Conservation (phyloP, 2,888 invertebrate species). For the Heteromyza rotundicornis region DNA sequence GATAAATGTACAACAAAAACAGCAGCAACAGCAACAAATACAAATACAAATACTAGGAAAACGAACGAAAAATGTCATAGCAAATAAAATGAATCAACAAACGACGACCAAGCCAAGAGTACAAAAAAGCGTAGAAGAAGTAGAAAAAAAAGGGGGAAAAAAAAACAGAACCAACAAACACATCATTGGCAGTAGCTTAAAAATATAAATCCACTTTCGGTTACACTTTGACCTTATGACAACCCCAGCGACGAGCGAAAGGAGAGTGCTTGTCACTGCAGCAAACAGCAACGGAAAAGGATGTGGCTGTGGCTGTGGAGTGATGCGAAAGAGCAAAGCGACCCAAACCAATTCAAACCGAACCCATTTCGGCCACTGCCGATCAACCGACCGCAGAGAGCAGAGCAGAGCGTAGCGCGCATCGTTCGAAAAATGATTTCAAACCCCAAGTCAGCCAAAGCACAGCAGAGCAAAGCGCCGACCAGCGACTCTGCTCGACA, state of each 20-base stretch:
- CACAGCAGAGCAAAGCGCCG: slow-evolving; percentile 14
- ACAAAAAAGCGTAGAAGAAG: neutral
- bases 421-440: neutral
- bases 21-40: neutral
- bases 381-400: neutral
- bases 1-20: neutral
- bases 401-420: neutral
- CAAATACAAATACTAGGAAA: neutral
- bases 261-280: neutral
- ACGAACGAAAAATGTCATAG: neutral
- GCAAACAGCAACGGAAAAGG: neutral
- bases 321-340: no score
- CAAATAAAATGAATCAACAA: neutral
- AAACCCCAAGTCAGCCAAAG: neutral
- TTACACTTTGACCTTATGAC: neutral
- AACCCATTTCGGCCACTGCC: neutral
- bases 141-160: neutral
- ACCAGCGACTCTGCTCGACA: no score
- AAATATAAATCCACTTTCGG: slow-evolving; percentile 1
- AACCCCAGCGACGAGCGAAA: neutral
- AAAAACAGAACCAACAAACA: neutral
- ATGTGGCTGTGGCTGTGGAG: no score
- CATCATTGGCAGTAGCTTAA: neutral
- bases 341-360: no score
- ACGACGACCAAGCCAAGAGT: neutral